phyloP scores from a whole-genome alignment of 2,888 invertebrate genomes.

The Aleiodes alternator region DNA sequence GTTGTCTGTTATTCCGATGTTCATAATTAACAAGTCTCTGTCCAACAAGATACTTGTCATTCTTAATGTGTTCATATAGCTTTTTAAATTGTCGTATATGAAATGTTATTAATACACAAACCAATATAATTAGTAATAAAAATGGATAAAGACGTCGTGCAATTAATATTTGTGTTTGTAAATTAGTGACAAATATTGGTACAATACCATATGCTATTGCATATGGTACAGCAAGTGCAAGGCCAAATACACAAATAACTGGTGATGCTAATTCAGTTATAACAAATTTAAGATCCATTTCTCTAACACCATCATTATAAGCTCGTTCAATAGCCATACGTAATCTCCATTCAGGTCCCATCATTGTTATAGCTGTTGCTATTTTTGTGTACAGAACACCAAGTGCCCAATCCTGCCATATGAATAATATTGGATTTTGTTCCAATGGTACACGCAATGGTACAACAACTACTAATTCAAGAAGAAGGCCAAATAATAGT shows the following conservation, averaged over 20 bases:
- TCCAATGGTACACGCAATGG: constrained; percentile 94
- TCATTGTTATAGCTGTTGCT: constrained; percentile 96
- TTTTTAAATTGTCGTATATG: constrained; percentile 96
- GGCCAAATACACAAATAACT: constrained; percentile 90
- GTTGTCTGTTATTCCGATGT: constrained; percentile 81
- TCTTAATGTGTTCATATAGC: constrained; percentile 98
- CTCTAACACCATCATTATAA: constrained; percentile 94
- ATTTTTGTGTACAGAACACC: constrained; percentile 99
- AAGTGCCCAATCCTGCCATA: constrained; percentile 98
- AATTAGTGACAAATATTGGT: constrained; percentile 81
- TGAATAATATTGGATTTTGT: constrained; percentile 91
- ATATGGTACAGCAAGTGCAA: constrained; percentile 95
- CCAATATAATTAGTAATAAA: constrained; percentile 83
- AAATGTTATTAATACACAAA: constrained; percentile 84
- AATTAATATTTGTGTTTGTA: constrained; percentile 84
- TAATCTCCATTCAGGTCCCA: constrained; percentile 98
- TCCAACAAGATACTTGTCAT: constrained; percentile 98
- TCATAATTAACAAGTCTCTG: constrained; percentile 98
- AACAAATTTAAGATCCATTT: constrained; percentile 93
- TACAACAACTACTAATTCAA: constrained; percentile 94
- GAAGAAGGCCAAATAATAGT: constrained; percentile 91
- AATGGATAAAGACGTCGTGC: constrained; percentile 93
- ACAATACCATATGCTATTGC: constrained; percentile 87
- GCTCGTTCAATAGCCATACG: constrained; percentile 94
- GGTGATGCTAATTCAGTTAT: constrained; percentile 92